phyloP scores from a whole-genome alignment of 1,140 invertebrate genomes.

The Drosophila busckii region DNA sequence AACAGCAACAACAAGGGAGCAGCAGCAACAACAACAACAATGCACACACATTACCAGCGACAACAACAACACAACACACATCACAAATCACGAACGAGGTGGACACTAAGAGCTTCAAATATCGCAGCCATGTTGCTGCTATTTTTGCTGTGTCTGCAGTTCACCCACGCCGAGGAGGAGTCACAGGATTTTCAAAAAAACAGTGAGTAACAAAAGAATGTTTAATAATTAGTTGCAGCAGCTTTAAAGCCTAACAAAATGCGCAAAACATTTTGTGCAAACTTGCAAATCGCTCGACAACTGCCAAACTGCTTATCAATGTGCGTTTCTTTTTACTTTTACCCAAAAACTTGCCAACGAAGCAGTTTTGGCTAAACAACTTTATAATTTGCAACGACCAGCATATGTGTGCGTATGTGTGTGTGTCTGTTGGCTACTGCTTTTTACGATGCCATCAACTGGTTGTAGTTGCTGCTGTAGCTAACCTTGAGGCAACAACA shows the following conservation, averaged over 20 bases:
- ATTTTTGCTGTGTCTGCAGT: constrained; percentile 39
- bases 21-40: constrained; percentile 17
- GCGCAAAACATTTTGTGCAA: constrained; percentile 62
- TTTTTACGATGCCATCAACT: constrained; percentile 66
- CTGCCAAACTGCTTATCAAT: constrained; percentile 74
- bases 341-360: constrained; percentile 53
- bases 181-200: constrained; percentile 78
- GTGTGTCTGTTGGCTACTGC: constrained; percentile 34
- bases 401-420: constrained; percentile 39
- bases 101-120: constrained; percentile 51
- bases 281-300: constrained; percentile 71
- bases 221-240: constrained; percentile 21
- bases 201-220: constrained; percentile 54
- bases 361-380: constrained; percentile 70
- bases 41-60: constrained; percentile 25
- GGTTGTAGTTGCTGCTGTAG: constrained; percentile 42
- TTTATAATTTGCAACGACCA: constrained; percentile 69
- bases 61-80: constrained; percentile 37
- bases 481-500: constrained; percentile 40
- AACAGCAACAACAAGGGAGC: constrained; percentile 18
- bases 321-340: constrained; percentile 44
- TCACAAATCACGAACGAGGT: constrained; percentile 64
- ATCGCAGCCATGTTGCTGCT: constrained; percentile 35
- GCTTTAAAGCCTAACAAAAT: constrained; percentile 18
- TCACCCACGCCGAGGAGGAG: constrained; percentile 53